phyloP scores from a whole-genome alignment of 2,113 vertebrate genomes.

The Sula dactylatra region DNA sequence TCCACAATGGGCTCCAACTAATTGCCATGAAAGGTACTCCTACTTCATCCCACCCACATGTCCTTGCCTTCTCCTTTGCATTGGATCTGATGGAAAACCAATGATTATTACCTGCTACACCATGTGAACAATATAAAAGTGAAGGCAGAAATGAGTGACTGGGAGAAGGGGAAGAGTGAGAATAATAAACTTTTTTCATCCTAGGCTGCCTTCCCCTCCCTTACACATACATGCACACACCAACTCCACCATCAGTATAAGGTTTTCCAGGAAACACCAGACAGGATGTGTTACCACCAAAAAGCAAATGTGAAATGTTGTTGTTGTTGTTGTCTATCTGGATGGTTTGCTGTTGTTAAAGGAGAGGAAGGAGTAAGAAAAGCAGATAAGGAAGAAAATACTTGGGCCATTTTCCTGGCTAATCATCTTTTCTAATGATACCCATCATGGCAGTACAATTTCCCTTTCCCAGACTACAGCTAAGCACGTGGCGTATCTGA shows the following conservation, averaged over 20 bases:
- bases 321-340: neutral
- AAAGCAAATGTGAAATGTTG: neutral
- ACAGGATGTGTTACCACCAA: neutral
- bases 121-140: neutral
- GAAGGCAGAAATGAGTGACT: neutral
- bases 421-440: neutral
- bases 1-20: neutral
- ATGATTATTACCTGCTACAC: neutral
- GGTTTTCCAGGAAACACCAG: neutral
- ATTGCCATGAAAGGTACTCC: neutral
- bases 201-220: neutral
- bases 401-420: neutral
- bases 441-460: neutral
- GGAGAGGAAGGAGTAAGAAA: neutral
- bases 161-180: neutral
- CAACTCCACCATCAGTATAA: neutral
- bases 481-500: neutral
- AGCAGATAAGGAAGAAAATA: neutral
- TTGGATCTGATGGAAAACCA: neutral
- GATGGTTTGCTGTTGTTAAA: neutral
- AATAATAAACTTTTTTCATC: neutral
- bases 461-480: neutral
- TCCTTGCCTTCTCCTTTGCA: neutral
- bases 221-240: accelerated
- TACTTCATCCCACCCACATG: neutral